Evolutionary conservation across 2,888 invertebrate species (phyloP), one percentile per base, ranked within the genome.

Genomic region (Thecophora atra): DNA sequence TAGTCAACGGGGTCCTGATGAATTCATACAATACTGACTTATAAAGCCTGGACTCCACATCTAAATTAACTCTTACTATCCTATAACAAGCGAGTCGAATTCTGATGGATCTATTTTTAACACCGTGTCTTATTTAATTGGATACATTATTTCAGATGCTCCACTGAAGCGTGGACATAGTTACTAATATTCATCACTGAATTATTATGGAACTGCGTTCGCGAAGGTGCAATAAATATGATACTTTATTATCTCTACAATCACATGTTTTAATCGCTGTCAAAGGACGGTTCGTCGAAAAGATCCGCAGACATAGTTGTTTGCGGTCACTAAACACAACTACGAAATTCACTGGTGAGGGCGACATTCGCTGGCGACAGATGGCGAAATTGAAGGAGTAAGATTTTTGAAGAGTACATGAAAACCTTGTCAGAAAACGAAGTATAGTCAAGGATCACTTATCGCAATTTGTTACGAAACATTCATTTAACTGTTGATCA

Each of bases 381-480:
- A 60, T 60, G 78, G 73, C 80, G 76, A 76, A 78, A 75, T 78
- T 78, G 76, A 66, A 62, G 66, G 54, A 56, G 47, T 73, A 73
- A 74, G 63, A 65, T 71, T 71, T 66, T 58, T n/a, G 5, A 64
- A 21, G 54, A 30, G 28, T 13, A 37, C 15, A 47, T 21, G 30
- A 44, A 37, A 47, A 42, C n/a, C 3, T n/a, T 63, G 54, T 66
- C 67, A 64, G 72, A 75, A 74, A 75, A 73, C 60, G 47, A 58
- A 52, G 26, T 68, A 63, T 56, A 54, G 42, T 63, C 81, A 79
- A 79, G 81, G 80, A 79, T 79, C 79, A 78, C 79, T 75, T 79
- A 81, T 79, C 79, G 77, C 76, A 78, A 79, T 79, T 76, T 76
- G 77, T 76, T 77, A 72, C 72, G 77, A 75, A 76, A 76, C 71